These are phyloP conservation scores for Drosophila insularis DNA, from an alignment of 1,140 invertebrate genomes.

Conservation along the genomic window DNA sequence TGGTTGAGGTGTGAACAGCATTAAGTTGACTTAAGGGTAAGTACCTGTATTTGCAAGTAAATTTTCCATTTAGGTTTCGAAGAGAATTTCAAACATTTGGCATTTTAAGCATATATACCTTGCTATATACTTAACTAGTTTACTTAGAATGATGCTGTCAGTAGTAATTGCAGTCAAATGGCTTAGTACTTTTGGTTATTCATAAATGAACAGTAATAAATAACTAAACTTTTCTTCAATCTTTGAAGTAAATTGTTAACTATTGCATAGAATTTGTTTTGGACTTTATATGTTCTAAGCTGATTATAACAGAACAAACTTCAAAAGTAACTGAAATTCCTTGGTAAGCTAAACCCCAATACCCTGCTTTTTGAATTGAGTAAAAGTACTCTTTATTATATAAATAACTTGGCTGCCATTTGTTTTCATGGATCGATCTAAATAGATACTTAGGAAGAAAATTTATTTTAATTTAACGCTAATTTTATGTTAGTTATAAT, in stretches of 20 bases:
- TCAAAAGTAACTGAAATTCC: too few relatives aligned
- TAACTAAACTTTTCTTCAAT: not conserved
- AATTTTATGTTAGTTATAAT: too few relatives aligned
- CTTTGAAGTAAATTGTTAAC: not conserved
- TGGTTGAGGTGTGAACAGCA: constrained; percentile 11
- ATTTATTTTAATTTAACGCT: too few relatives aligned
- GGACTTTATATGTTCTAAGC: not conserved
- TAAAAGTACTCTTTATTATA: too few relatives aligned
- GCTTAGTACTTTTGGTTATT: not conserved
- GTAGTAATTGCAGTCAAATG: not conserved
- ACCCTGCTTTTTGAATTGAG: too few relatives aligned
- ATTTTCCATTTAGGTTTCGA: not conserved
- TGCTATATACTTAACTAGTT: not conserved
- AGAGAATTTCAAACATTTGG: not conserved
- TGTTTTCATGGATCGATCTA: too few relatives aligned
- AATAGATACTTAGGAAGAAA: too few relatives aligned
- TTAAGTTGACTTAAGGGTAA: constrained; percentile 13
- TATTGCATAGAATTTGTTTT: not conserved
- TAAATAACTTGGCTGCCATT: too few relatives aligned
- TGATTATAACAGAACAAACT: not conserved
- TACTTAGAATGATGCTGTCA: not conserved
- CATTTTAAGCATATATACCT: not conserved
- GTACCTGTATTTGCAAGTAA: constrained; percentile 4
- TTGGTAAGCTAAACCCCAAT: too few relatives aligned
- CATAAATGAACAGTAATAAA: not conserved